Percentiles rank a stretch among this genome's conserved stretches.
Conservation (phyloP, 1,140 invertebrate species). For the Meloidogyne floridensis region DNA sequence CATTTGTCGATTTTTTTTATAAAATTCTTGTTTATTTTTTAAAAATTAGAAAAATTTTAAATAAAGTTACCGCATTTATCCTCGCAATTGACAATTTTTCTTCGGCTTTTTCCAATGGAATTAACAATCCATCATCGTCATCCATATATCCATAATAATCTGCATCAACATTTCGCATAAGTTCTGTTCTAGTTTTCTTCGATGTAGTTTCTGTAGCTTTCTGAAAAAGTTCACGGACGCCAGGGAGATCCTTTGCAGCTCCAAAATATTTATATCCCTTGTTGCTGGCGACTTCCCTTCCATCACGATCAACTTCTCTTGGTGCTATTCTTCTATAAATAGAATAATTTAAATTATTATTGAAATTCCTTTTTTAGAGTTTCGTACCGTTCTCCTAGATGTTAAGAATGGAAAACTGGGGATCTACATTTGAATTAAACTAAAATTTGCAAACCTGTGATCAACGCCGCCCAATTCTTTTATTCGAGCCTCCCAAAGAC, state of each 20-base stretch:
- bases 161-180: constrained; percentile 83
- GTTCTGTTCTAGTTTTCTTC: constrained; percentile 87
- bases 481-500: constrained; percentile 97
- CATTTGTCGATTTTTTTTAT: no score
- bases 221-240: constrained; percentile 94
- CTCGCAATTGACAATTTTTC: constrained; percentile 50
- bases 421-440: no score
- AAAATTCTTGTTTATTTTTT: no score
- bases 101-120: constrained; percentile 78
- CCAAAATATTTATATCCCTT: constrained; percentile 99
- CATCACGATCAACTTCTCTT: constrained; percentile 62
- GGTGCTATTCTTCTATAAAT: constrained; percentile 57
- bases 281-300: constrained; percentile 92
- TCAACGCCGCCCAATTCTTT: constrained; percentile 91
- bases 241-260: constrained; percentile 94
- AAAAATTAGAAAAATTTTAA: no score
- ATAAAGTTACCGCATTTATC: constrained; percentile 34
- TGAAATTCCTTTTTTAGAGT: no score
- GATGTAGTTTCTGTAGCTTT: constrained; percentile 74
- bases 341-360: no score
- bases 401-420: no score
- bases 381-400: no score
- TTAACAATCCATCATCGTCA: constrained; percentile 91
- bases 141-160: constrained; percentile 96
- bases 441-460: constrained; percentile 70